Percentiles rank a stretch among this genome's conserved stretches.
Conservation (phyloP, 2,888 invertebrate genomes). For the Taenaris catops region DNA sequence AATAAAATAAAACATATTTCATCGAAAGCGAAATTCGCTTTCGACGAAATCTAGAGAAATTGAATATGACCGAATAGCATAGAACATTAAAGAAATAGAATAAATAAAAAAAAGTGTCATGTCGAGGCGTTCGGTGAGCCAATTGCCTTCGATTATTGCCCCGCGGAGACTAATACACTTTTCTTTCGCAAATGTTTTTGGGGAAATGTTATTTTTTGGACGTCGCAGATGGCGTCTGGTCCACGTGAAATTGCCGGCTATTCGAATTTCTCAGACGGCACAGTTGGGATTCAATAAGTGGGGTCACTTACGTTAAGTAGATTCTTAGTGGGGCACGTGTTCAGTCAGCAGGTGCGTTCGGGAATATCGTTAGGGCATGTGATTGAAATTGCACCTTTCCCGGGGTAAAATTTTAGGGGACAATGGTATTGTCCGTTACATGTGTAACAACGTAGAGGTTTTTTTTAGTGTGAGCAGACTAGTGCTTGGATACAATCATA, state of each 20-base stretch:
- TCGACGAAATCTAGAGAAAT: too few species aligned
- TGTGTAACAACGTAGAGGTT: constrained; percentile 24
- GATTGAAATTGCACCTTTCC: constrained; percentile 62
- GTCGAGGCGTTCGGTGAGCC: constrained; percentile 59
- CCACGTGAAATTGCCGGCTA: constrained; percentile 59
- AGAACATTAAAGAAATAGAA: constrained; percentile 49
- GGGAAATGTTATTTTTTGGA: constrained; percentile 74
- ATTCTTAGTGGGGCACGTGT: constrained; percentile 70
- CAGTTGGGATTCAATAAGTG: constrained; percentile 60
- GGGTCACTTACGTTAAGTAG: constrained; percentile 77
- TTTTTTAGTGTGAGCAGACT: too few species aligned
- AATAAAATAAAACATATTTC: too few species aligned
- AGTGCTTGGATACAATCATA: too few species aligned
- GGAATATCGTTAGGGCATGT: constrained; percentile 44
- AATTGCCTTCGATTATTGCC: constrained; percentile 77
- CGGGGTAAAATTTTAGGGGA: constrained; percentile 50
- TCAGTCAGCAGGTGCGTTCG: constrained; percentile 65
- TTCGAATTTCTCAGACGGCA: constrained; percentile 50
- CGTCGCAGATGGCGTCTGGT: constrained; percentile 69
- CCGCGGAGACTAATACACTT: constrained; percentile 78
- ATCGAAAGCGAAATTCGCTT: too few species aligned
- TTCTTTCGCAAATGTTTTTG: constrained; percentile 73
- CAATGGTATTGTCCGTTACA: constrained; percentile 32
- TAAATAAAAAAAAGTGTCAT: constrained; percentile 67
- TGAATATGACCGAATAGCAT: too few species aligned